Evolutionary conservation across 2,888 invertebrate species (phyloP), one percentile per base, ranked within the genome.

Genomic region (Megaustenia siamemsis): DNA sequence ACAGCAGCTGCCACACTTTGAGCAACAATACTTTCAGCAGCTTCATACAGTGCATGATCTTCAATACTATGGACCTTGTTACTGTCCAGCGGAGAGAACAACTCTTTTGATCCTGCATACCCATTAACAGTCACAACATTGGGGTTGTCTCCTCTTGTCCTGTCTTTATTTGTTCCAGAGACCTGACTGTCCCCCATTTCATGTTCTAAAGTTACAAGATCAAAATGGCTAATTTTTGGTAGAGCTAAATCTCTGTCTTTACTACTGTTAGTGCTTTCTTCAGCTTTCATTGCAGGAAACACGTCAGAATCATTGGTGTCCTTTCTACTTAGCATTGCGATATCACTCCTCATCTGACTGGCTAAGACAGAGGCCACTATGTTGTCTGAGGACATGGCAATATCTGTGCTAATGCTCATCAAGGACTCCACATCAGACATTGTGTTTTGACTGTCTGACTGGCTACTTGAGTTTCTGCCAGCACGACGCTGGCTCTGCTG

Each of bases 391-490:
- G 85, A 81, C 6, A 81, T 85, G 15, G 66, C 84, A 24, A 84
- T 76, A 40, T 85, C 85, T 4, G 81, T 81, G n/a, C 85, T 85
- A 18, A 85, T 69, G 38, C 80, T 80, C 81, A 85, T 76, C 32
- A 85, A 38, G 2, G 85, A 85, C 5, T 85, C 85, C 6, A 85
- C 85, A 66, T 85, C 85, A 1, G 85, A 85, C 85, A 85, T 85
- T 28, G 85, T 85, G 81, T 85, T 85, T 71, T 85, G 85, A 32
- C 75, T 75, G 69, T 85, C 85, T 43, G 85, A 85, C 45, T 84
- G 84, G 53, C 84, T 84, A 38, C 84, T 84, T 10, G 81, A 81
- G 24, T 81, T 60, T 32, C 85, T 56, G 18, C 38, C 66, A 38
- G 69, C 56, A n/a, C 43, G 45, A 28, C n/a, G 38, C 5, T n/a